Evolutionary conservation across 2,797 vertebrate genomes (phyloP), one percentile per base, ranked within the genome.

Genomic region (Propithecus deckenii): DNA sequence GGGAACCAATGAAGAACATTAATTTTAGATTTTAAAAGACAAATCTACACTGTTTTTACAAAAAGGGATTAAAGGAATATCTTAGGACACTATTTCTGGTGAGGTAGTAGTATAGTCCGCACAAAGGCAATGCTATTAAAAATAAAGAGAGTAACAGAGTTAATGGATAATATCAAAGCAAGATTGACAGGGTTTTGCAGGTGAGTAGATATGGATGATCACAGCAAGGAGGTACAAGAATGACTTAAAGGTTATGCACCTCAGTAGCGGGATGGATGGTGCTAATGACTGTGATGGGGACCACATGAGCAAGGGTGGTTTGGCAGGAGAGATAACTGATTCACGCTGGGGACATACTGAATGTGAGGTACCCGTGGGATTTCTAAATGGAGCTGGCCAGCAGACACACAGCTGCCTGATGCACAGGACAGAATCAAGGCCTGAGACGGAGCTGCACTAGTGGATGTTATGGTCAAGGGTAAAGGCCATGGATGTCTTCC

Each of bases 391-490:
- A 89, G 46, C 5, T 15, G 5, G 46, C 23, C 9, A 2, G 63
- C 1, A 30, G 35, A 78, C 61, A 43, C n/a, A 4, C 0, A 7
- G 14, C 20, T 74, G 25, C 25, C 30, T 35, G 61, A 35, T 59
- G 65, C 32, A 35, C 35, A 57, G 35, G 20, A 15, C 35, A 61
- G 6, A 80, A 65, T 76, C 15, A 28, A 38, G 25, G 55, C 46
- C 32, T 1, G 15, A 38, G 46, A 25, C 0, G 7, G 48, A 55
- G 6, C 35, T n/a, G 13, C 22, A 43, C 17, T 4, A 0, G 5
- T 7, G 18, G n/a, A 25, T 41, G 10, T 50, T 43, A 38, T 12
- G 25, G 15, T 50, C 48, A 23, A 87, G 35, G 7, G 32, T 15
- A 63, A 75, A n/a, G 46, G 28, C 22, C 28, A 50, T 5, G n/a